Conservation (phyloP, 2,113 vertebrate genomes). For the Syngnathus floridae region DNA sequence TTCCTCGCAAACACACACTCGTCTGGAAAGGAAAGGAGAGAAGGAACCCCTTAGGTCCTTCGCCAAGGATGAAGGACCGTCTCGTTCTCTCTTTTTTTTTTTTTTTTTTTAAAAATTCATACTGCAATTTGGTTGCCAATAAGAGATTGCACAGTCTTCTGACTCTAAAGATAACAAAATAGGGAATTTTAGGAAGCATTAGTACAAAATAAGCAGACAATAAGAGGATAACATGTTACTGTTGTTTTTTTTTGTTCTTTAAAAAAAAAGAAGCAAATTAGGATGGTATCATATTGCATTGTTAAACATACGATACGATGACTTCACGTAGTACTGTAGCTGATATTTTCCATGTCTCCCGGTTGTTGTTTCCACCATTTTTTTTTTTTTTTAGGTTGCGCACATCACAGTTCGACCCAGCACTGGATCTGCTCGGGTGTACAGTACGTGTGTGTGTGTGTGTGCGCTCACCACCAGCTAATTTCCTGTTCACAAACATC, state of each 20-base stretch:
- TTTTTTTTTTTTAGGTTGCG: conserved; percentile 49
- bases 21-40: conserved; percentile 64
- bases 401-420: conserved; percentile 45
- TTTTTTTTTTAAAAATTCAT: conserved; percentile 63
- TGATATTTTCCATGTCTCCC: conserved; percentile 35
- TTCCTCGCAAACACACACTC: conserved; percentile 62
- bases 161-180: conserved; percentile 96
- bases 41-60: conserved; percentile 50
- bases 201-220: conserved; percentile 74
- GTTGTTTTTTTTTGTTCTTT: conserved; percentile 15
- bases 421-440: conserved; percentile 58
- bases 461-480: conserved; percentile 28
- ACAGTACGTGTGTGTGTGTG: conserved; percentile 16
- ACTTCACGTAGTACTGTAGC: conserved; percentile 64
- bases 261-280: conserved; percentile 44
- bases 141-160: conserved; percentile 99
- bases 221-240: conserved; percentile 66
- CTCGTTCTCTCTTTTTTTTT: conserved; percentile 46
- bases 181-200: conserved; percentile 81
- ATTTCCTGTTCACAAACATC: conserved; percentile 55
- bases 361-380: conserved; percentile 24
- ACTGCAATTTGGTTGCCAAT: conserved; percentile 98
- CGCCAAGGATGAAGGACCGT: conserved; percentile 63
- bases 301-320: conserved; percentile 52
- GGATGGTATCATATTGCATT: conserved; percentile 55